A percentile compares a stretch with the other conserved stretches of the same genome.
Conservation (phyloP, 2,888 invertebrate genomes). For the Drosophila neotestacea region DNA sequence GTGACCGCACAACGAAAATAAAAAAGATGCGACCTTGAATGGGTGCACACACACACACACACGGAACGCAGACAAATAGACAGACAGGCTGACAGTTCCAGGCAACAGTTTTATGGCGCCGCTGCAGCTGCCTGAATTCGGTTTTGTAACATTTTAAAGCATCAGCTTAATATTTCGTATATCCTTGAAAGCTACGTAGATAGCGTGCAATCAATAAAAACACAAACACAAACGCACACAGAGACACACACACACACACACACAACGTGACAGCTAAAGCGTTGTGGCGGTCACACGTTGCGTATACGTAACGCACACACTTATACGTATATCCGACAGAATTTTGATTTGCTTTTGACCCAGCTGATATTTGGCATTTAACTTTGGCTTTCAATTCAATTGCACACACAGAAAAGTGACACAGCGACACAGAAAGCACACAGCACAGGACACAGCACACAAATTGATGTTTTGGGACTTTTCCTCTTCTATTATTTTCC, state of each 20-base stretch:
- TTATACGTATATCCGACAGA: constrained; percentile 22
- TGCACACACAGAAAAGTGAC: constrained; percentile 8
- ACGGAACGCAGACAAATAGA: constrained; percentile 2
- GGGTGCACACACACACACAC: constrained; percentile 42
- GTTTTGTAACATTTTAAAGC: constrained; percentile 57
- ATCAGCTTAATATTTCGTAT: constrained; percentile 32
- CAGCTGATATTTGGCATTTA: constrained; percentile 52
- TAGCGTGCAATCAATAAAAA: constrained; percentile 72
- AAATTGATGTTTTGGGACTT: constrained; percentile 41
- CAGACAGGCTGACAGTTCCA: constrained; percentile 18
- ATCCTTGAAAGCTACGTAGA: constrained; percentile 47
- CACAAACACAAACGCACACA: constrained; percentile 31
- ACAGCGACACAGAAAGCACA: constrained; percentile 19
- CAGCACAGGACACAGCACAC: constrained; percentile 19
- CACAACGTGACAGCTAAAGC: constrained; percentile 8
- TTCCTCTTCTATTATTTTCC: constrained; percentile 12
- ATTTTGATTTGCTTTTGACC: constrained; percentile 31
- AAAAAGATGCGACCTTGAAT: constrained; percentile 62
- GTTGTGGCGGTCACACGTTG: constrained; percentile 52
- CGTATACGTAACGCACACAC: constrained; percentile 67
- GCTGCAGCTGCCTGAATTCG: constrained; percentile 34
- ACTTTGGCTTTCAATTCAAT: constrained; percentile 28
- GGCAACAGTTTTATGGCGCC: constrained; percentile 51
- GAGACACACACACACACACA: constrained; percentile 19
- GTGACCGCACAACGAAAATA: constrained; percentile 38